Evolutionary conservation across 2,888 invertebrate species (phyloP), one percentile per base, ranked within the genome.

Genomic region (Suillia variegata): DNA sequence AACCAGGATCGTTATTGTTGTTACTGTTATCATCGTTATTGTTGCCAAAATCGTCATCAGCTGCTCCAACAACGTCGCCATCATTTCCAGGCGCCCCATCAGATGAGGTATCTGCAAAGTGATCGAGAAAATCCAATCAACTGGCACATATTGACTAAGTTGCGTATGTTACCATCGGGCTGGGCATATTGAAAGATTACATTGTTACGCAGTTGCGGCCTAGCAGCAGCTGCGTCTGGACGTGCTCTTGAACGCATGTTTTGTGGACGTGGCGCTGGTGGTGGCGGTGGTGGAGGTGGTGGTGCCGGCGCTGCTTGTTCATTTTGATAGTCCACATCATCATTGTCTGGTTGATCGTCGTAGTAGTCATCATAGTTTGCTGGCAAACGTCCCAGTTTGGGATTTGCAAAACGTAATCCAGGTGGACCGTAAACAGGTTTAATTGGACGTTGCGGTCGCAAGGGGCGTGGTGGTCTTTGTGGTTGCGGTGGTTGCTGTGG

Each of bases 91-190:
- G 6, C 5, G 6, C 38, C 3, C n/a, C 38, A 38, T 38, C 38
- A 75, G 67, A 77, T 70, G 63, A 78, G 69, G 62, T 75, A 78
- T 74, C 79, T 78, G 74, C 77, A 78, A 78, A 78, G 76, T 72
- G 79, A 78, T 67, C 70, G 79, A 69, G 79, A 75, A 70, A 74
- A 78, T 70, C 77, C 77, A 71, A 77, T 78, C 71, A 74, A 74
- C 64, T 73, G 79, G 65, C 77, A 78, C 71, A 74, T 79, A 78
- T 70, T 72, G 70, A 79, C 67, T 67, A 78, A 78, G 66, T 70
- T 69, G 34, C 71, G 68, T 71, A 78, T 74, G 72, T 77, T 78
- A 78, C 77, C 77, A 67, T 70, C 69, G 59, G 75, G 66, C 67
- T 78, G 77, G 57, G 72, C 70, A 62, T 73, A 78, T 67, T 76